Percentiles rank a stretch among this genome's conserved stretches.
Conservation (phyloP, 2,888 invertebrate genomes). For the Holacanthella duospinosa region DNA sequence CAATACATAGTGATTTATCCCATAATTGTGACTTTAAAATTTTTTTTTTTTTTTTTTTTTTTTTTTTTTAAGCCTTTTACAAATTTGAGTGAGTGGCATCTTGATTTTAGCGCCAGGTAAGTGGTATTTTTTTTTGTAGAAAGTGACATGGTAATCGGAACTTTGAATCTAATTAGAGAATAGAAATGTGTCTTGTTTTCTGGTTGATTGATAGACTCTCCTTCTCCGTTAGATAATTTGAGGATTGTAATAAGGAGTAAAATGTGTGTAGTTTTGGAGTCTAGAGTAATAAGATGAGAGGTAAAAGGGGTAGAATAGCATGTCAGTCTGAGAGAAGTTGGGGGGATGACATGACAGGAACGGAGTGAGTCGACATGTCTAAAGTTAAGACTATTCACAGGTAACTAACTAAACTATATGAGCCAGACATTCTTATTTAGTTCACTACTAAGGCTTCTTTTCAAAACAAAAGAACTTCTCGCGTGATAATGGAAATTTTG, state of each 20-base stretch:
- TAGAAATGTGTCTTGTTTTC: slow-evolving; percentile 1
- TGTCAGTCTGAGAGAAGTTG: background rate
- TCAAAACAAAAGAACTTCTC: background rate
- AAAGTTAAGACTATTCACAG: background rate
- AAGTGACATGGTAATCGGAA: background rate
- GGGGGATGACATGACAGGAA: slow-evolving; percentile 4
- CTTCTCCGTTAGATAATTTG: background rate
- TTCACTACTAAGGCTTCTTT: background rate
- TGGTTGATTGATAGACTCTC: background rate
- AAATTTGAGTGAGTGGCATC: no score
- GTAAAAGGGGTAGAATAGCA: slow-evolving; percentile 3
- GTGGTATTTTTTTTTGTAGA: no score
- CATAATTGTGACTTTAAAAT: no score
- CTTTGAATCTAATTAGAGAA: background rate
- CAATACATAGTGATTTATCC: no score
- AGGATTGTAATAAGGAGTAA: slow-evolving; percentile 3
- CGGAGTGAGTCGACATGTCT: background rate
- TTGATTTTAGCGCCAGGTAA: no score
- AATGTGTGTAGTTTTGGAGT: background rate
- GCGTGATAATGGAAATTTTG: no score
- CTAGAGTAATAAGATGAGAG: background rate
- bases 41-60: no score
- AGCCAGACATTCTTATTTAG: background rate
- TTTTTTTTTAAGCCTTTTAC: no score
- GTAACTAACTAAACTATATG: background rate